Base-by-base conservation (phyloP, 2,797 vertebrate species). In the Tokudaia muenninki region DNA sequence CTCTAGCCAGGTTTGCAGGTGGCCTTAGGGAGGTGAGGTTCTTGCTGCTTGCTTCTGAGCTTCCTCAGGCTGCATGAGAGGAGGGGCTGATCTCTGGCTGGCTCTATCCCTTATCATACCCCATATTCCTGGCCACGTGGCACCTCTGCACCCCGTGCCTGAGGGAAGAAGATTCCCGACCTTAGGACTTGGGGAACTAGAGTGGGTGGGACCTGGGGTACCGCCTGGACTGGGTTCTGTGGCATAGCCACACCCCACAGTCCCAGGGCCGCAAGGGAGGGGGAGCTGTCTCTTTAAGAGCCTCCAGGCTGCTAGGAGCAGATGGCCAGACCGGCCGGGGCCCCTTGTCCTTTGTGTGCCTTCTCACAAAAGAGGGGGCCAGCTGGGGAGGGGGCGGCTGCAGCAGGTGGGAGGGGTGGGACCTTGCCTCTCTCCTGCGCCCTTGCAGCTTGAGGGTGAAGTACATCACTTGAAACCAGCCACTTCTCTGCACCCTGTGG, bases 251-350 rank as follows among this genome's bases (percentile, higher is more conserved):
- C 29, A 59, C 94, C 88, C 96, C 31, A 41, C 61, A 92, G 97
- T 92, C 97, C 97, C 52, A n/a, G 75, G 98, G 67, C 34, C 29
- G 97, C 92, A 96, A 96, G 96, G 96, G 97, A 97, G 97, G 97
- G 95, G 97, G 96, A 97, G 81, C 98, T 98, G 98, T 98, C 98
- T 97, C 98, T 98, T 98, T 98, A 98, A 98, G 98, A 98, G 97
- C 97, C 97, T 98, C 97, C 97, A 97, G 97, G 97, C 98, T 97
- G 97, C 97, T 96, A 97, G 97, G 98, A 98, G 98, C 98, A 98
- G 98, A 98, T 98, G 98, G 98, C 98, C 98, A 97, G 97, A 97
- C 95, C 96, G 96, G 96, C 97, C 97, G 41, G 96, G 97, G 97
- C 96, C 97, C 98, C 98, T 98, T 98, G 98, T 98, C 98, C 98